These are phyloP conservation scores for Acanthosoma haemorrhoidale DNA, from an alignment of 2,888 invertebrate genomes.

Conservation along the genomic window DNA sequence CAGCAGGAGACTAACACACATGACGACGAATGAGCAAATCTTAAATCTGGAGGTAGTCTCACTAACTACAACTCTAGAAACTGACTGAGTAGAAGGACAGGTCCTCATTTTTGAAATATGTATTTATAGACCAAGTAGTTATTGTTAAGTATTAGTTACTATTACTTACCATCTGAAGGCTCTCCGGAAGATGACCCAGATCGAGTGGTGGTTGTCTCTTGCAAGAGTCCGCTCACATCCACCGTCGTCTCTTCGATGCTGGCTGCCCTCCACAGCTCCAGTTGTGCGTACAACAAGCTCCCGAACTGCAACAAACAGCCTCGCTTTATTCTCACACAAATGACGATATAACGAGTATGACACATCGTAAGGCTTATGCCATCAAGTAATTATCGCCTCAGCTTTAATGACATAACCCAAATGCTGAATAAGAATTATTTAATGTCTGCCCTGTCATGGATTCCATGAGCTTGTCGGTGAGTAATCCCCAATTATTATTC, in stretches of 20 bases:
- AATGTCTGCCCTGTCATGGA: too few species aligned
- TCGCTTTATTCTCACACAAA: too few species aligned
- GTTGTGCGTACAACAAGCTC: slow-evolving; percentile 75
- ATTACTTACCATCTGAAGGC: slow-evolving; percentile 63
- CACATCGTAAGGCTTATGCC: too few species aligned
- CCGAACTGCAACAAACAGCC: slow-evolving; percentile 66
- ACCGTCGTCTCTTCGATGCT: slow-evolving; percentile 52
- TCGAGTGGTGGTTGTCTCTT: slow-evolving; percentile 39
- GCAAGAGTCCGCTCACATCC: slow-evolving; percentile 45
- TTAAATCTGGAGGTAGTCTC: too few species aligned
- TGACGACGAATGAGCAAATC: too few species aligned
- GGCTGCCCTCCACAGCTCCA: slow-evolving; percentile 88
- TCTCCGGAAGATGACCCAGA: slow-evolving; percentile 50
- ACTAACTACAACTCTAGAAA: background rate
- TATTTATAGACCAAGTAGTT: background rate
- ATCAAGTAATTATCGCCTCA: too few species aligned
- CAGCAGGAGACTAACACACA: too few species aligned
- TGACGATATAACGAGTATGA: too few species aligned
- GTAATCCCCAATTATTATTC: too few species aligned
- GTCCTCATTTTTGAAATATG: background rate
- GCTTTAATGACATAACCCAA: too few species aligned
- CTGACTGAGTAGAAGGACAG: background rate
- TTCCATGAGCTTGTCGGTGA: too few species aligned
- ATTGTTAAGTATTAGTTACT: background rate
- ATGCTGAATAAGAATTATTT: too few species aligned